Conservation (phyloP, 2,113 vertebrate genomes). For the Microtus ochrogaster region DNA sequence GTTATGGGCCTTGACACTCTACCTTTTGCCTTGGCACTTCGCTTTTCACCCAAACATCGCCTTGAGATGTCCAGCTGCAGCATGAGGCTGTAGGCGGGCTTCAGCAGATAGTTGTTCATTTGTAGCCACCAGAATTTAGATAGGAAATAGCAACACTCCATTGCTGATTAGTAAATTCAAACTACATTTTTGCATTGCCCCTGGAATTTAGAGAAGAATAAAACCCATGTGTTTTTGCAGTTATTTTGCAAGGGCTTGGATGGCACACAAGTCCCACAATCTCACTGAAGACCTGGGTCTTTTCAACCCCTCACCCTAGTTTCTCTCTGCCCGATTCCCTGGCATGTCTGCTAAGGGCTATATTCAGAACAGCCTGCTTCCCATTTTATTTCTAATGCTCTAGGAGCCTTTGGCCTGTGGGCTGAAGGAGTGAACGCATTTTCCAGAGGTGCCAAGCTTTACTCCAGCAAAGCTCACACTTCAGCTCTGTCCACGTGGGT, state of each 20-base stretch:
- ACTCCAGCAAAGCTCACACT: slow-evolving; percentile 69
- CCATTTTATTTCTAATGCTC: slow-evolving; percentile 37
- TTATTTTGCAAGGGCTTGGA: slow-evolving; percentile 35
- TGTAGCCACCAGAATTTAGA: background rate
- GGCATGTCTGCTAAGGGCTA: background rate
- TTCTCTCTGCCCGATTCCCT: background rate
- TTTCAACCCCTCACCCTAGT: background rate
- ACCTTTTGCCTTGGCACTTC: slow-evolving; percentile 68
- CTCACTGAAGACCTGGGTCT: background rate
- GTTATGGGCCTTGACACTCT: slow-evolving; percentile 58
- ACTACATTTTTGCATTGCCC: slow-evolving; percentile 6
- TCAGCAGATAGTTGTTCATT: slow-evolving; percentile 2
- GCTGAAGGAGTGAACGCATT: slow-evolving; percentile 69
- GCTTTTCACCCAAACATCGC: slow-evolving; percentile 67
- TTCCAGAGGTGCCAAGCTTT: slow-evolving; percentile 66
- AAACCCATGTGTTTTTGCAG: slow-evolving; percentile 40
- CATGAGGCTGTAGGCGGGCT: background rate
- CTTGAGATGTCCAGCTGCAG: slow-evolving; percentile 27
- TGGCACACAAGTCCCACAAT: background rate
- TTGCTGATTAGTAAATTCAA: slow-evolving; percentile 52
- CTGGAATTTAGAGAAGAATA: slow-evolving; percentile 40
- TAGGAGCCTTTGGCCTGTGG: background rate
- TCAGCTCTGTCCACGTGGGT: slow-evolving; percentile 37
- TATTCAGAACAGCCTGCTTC: background rate
- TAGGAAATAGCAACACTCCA: slow-evolving; percentile 55